Percentiles rank a stretch among this genome's conserved stretches.
Conservation (phyloP, 2,113 vertebrate species). For the Platysternon megacephalum region DNA sequence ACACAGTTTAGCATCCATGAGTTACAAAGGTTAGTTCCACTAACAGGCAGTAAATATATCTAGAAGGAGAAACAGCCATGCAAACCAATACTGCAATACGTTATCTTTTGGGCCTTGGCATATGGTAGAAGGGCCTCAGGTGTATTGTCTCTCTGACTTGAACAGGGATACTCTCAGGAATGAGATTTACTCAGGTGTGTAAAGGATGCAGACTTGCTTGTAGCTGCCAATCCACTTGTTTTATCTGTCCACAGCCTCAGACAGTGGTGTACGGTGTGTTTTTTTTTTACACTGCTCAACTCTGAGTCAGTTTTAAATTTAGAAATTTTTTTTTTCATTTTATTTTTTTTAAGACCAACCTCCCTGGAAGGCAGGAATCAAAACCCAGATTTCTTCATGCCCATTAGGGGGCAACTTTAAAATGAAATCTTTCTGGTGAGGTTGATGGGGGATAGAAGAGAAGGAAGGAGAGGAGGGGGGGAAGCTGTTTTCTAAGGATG, state of each 20-base stretch:
- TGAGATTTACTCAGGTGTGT: constrained; percentile 11
- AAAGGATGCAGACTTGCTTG: background rate
- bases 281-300: constrained; percentile 26
- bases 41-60: background rate
- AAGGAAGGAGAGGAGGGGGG: constrained; percentile 50
- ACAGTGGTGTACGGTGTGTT: background rate
- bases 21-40: background rate
- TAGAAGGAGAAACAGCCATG: background rate
- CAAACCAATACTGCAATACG: background rate
- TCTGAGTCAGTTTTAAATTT: constrained; percentile 66
- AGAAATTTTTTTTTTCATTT: constrained; percentile 15
- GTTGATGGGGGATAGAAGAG: constrained; percentile 37
- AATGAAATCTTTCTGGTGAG: constrained; percentile 68
- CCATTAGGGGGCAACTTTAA: constrained; percentile 73
- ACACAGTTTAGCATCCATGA: background rate
- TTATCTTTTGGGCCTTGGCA: constrained; percentile 27
- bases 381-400: background rate
- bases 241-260: constrained; percentile 35
- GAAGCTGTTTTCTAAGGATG: constrained; percentile 36
- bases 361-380: constrained; percentile 64
- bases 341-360: constrained; percentile 22
- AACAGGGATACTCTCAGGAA: background rate
- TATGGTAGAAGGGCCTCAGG: background rate
- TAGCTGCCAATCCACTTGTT: background rate
- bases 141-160: constrained; percentile 23